Conservation (phyloP, 2,797 vertebrate species). For the Linurgus olivaceus region DNA sequence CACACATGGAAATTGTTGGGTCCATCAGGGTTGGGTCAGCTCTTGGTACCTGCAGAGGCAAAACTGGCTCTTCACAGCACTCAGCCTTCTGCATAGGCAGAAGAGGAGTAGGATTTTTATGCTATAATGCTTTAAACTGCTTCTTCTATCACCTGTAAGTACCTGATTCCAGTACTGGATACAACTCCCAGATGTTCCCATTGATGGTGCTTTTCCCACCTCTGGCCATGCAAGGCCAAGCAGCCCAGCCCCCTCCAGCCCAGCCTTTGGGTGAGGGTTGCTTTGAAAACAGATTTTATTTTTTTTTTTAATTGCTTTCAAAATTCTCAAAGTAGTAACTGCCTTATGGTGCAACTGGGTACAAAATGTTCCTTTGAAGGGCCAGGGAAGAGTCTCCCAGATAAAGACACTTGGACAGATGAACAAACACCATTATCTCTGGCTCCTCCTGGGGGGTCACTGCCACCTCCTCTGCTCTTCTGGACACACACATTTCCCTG, state of each 20-base stretch:
- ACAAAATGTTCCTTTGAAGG: not conserved
- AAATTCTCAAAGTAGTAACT: not conserved
- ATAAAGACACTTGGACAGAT: not conserved
- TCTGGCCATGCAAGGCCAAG: not conserved
- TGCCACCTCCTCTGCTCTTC: not conserved
- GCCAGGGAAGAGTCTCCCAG: not conserved
- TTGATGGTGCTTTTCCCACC: not conserved
- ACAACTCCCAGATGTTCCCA: rapidly evolving
- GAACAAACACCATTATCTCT: not conserved
- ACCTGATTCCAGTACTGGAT: not conserved
- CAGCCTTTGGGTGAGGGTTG: not conserved
- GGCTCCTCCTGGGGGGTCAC: not conserved
- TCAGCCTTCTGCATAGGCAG: not conserved
- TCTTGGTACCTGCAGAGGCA: not conserved
- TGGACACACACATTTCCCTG: not conserved
- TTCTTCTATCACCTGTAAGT: not conserved
- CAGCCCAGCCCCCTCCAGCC: not conserved
- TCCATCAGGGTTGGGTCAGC: not conserved
- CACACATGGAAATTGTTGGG: rapidly evolving
- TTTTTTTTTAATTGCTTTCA: not conserved
- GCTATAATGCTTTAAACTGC: not conserved
- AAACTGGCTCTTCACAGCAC: not conserved
- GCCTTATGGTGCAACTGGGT: not conserved
- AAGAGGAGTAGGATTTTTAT: not conserved
- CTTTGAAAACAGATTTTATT: not conserved